Percentiles rank a stretch among this genome's conserved stretches.
These are phyloP conservation scores for Octomys mimax DNA, from an alignment of 2,797 vertebrate genomes.

Conservation along the genomic window DNA sequence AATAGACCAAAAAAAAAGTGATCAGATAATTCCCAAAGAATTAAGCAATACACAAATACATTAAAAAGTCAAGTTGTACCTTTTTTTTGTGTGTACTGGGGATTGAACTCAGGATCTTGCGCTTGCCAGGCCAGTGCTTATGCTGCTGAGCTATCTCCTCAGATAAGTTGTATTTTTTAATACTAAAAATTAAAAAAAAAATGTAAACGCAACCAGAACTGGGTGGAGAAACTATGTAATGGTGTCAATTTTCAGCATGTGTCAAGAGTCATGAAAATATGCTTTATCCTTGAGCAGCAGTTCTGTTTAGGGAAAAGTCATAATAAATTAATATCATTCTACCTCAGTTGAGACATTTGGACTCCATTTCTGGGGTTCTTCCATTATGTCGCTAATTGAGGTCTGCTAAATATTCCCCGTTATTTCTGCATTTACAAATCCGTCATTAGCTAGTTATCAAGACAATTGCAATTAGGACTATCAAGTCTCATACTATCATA, in stretches of 20 bases:
- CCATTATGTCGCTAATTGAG: not conserved
- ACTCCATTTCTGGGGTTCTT: not conserved
- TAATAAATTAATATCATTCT: slow-evolving; percentile 15
- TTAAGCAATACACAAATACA: not conserved
- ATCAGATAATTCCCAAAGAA: slow-evolving; percentile 7
- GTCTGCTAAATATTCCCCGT: slow-evolving; percentile 16
- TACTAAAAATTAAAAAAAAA: not conserved
- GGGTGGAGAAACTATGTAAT: not conserved
- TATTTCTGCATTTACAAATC: slow-evolving; percentile 9
- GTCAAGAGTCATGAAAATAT: not conserved
- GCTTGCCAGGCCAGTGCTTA: too few species aligned
- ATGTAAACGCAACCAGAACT: not conserved
- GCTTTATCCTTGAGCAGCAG: not conserved
- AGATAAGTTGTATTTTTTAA: not conserved
- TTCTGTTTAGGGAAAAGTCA: not conserved
- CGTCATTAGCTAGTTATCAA: slow-evolving; percentile 3
- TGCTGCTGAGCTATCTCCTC: too few species aligned
- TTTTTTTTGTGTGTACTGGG: too few species aligned
- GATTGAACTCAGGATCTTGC: too few species aligned
- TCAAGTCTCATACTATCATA: slow-evolving; percentile 8
- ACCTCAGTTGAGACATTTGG: not conserved
- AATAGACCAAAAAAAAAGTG: not conserved
- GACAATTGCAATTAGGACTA: not conserved
- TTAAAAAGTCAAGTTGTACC: slow-evolving; percentile 37
- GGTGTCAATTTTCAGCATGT: not conserved